A percentile compares a stretch with the other conserved stretches of the same genome.
Conservation (phyloP, 2,888 invertebrate genomes). For the Nemoura dubitans region DNA sequence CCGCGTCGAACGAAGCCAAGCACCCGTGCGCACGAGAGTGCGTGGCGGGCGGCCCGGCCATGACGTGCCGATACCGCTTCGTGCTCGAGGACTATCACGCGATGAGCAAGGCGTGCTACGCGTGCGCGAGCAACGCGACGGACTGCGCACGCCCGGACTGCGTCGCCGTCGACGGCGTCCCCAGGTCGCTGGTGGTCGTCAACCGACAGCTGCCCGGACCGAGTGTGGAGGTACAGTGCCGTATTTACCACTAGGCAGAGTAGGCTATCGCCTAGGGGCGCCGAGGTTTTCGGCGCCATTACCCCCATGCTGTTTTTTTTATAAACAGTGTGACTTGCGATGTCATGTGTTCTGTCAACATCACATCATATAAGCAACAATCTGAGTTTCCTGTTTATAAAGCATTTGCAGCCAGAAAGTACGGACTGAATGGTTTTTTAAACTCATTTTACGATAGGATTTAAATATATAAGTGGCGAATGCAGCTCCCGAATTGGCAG, state of each 20-base stretch:
- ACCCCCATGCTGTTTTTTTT: too few relatives aligned
- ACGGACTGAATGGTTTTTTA: too few relatives aligned
- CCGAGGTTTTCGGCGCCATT: too few relatives aligned
- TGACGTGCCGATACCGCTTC: slow-evolving; percentile 78
- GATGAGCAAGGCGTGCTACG: slow-evolving; percentile 87
- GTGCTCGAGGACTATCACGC: slow-evolving; percentile 85
- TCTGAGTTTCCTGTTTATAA: too few relatives aligned
- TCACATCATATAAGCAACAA: too few relatives aligned
- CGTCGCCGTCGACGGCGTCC: slow-evolving; percentile 83
- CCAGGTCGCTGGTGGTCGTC: slow-evolving; percentile 77
- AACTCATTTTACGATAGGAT: too few relatives aligned
- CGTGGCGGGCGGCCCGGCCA: slow-evolving; percentile 65
- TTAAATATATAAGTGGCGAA: too few relatives aligned
- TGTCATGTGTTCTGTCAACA: too few relatives aligned
- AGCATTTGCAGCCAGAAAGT: too few relatives aligned
- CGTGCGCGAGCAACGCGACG: slow-evolving; percentile 77
- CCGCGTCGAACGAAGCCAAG: not conserved
- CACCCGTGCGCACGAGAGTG: slow-evolving; percentile 76
- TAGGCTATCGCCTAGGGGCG: not conserved
- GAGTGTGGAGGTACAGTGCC: slow-evolving; percentile 81
- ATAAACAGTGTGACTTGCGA: too few relatives aligned
- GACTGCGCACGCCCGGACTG: slow-evolving; percentile 85
- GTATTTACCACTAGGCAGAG: not conserved
- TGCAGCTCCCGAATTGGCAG: too few relatives aligned
- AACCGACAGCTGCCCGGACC: slow-evolving; percentile 92